Base-by-base conservation (phyloP, 2,113 vertebrate genomes). In the Ascaphus truei region DNA sequence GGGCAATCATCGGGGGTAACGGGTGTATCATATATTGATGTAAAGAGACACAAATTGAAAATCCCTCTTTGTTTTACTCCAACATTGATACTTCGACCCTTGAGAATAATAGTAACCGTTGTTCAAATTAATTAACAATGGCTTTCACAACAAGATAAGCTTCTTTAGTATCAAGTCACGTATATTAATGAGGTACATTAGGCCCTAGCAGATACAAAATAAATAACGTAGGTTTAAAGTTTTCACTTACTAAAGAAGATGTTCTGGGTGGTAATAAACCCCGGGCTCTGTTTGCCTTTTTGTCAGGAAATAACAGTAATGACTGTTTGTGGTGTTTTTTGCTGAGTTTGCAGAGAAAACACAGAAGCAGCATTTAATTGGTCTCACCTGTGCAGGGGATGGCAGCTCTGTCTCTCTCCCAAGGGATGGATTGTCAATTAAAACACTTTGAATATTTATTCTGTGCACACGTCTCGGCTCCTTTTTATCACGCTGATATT, bases 361-460 rank as follows among this genome's bases (percentile, higher is more conserved):
- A 53, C 39, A 66, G 33, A 55, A 45, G 50, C 63, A 34, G 55
- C 41, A 66, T 66, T 66, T 66, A 66, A 66, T 66, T 66, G 63
- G 63, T 55, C 63, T 66, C 50, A 55, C 63, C 63, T 66, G 50
- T 26, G 22, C 51, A 53, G 27, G 16, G 34, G 27, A 36, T 66
- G 63, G 55, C 63, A 66, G 63, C 48, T 66, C 50, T 43, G 37
- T 55, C 18, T 56, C 39, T 33, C 33, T n/a, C 13, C 15, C 36
- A 55, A 66, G 34, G 23, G 50, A 66, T 66, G 29, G 63, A 66
- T 66, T 66, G 63, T 66, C 63, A 66, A 66, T 66, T 66, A 66
- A 66, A 55, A 66, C 26, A 11, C 16, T 52, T 55, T 66, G 51
- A 65, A 55, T 43, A 66, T 66, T 27, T 64, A 64, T 64, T 51